phyloP scores from a whole-genome alignment of 2,797 vertebrate species.

The Diceros bicornis region DNA sequence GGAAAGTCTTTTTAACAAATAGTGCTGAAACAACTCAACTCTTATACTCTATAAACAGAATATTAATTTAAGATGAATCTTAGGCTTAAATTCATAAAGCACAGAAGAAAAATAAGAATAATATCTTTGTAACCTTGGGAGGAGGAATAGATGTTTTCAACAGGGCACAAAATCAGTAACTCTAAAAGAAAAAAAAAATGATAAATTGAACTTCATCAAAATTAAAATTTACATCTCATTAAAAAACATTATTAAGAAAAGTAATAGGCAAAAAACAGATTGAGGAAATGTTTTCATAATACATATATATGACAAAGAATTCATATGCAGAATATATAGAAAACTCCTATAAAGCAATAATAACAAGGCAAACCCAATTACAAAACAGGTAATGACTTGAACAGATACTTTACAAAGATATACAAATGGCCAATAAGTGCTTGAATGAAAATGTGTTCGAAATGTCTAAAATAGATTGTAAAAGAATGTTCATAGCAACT shows the following conservation, averaged over 20 bases:
- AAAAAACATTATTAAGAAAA: slow-evolving; percentile 18
- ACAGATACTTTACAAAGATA: slow-evolving; percentile 4
- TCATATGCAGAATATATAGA: not conserved
- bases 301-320: not conserved
- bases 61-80: not conserved
- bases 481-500: not conserved
- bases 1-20: not conserved
- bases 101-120: not conserved
- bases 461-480: not conserved
- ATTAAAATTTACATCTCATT: slow-evolving; percentile 1
- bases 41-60: not conserved
- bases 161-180: not conserved
- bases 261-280: not conserved
- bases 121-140: not conserved
- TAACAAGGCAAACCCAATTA: not conserved
- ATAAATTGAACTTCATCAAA: not conserved
- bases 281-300: not conserved
- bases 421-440: not conserved
- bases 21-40: not conserved
- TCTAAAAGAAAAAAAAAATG: not conserved
- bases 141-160: not conserved
- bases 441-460: not conserved
- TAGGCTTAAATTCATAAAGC: not conserved
- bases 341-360: slow-evolving; percentile 1
- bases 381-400: not conserved